Evolutionary conservation across 1,140 invertebrate genomes (phyloP).

Genomic region (Homalodisca vitripennis): DNA sequence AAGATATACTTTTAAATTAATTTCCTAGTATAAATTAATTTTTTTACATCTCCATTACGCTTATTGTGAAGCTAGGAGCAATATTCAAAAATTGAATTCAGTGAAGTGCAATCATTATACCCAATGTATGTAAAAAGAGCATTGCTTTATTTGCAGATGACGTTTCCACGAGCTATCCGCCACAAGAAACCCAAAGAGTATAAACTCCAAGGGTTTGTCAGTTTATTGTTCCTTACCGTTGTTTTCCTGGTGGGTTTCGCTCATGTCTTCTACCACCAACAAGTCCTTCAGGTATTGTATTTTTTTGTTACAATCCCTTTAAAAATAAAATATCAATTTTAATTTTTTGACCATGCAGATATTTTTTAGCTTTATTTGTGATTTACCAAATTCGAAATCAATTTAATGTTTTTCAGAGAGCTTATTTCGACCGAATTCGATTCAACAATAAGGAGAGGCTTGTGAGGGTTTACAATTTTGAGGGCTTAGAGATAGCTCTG

Average conservation of each 20-base stretch:
- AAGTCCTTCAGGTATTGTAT: constrained; percentile 64
- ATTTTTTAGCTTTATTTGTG: too few relatives aligned
- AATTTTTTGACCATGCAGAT: too few relatives aligned
- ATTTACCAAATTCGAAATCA: too few relatives aligned
- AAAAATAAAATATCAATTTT: too few relatives aligned
- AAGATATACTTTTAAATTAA: too few relatives aligned
- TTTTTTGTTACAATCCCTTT: too few relatives aligned
- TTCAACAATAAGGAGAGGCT: constrained; percentile 76
- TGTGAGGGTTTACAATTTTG: constrained; percentile 69
- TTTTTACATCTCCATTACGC: too few relatives aligned
- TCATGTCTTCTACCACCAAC: constrained; percentile 78
- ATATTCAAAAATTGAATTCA: too few relatives aligned
- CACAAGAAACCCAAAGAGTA: constrained; percentile 56
- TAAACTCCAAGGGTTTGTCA: constrained; percentile 77
- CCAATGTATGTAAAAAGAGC: too few relatives aligned
- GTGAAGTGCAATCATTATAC: too few relatives aligned
- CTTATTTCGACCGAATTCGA: constrained; percentile 80
- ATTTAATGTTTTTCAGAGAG: constrained; percentile 58
- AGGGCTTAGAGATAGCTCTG: constrained; percentile 67
- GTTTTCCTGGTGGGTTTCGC: constrained; percentile 79
- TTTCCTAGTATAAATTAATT: too few relatives aligned
- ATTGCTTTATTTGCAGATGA: constrained; percentile 47
- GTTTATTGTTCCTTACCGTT: constrained; percentile 74
- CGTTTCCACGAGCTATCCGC: constrained; percentile 51
- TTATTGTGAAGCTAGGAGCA: too few relatives aligned